phyloP scores from a whole-genome alignment of 2,888 invertebrate species.

The Malacosoma neustria region DNA sequence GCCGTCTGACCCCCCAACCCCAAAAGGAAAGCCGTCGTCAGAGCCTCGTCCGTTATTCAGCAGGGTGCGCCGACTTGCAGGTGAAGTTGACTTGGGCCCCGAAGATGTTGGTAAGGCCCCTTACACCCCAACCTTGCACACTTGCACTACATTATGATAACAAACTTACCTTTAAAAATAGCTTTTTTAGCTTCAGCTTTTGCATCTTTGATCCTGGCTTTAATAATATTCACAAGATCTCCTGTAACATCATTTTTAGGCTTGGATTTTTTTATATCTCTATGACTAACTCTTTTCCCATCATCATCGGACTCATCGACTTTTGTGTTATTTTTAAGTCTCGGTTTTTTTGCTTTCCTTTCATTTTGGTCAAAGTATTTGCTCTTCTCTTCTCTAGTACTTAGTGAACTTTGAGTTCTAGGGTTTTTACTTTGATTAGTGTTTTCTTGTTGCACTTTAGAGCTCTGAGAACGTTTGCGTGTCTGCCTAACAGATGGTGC shows the following conservation, averaged over 20 bases:
- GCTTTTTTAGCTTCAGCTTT: slow-evolving; percentile 43
- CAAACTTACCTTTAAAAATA: slow-evolving; percentile 40
- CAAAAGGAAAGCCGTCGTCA: too few relatives aligned
- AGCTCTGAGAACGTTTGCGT: slow-evolving; percentile 25
- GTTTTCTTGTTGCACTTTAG: slow-evolving; percentile 9
- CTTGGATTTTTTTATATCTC: slow-evolving; percentile 34
- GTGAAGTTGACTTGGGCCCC: too few relatives aligned
- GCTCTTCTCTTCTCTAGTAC: slow-evolving; percentile 31
- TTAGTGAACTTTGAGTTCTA: slow-evolving; percentile 39
- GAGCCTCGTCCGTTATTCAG: too few relatives aligned
- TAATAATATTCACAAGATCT: slow-evolving; percentile 70
- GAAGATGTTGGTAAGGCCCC: too few relatives aligned
- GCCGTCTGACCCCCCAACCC: too few relatives aligned
- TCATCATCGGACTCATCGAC: slow-evolving; percentile 20
- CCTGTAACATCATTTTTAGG: slow-evolving; percentile 52
- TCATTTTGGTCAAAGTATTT: slow-evolving; percentile 40
- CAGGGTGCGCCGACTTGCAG: too few relatives aligned
- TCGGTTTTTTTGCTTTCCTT: slow-evolving; percentile 20
- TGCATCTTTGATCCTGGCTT: slow-evolving; percentile 60
- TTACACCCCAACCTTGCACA: too few relatives aligned
- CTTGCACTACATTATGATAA: too few relatives aligned
- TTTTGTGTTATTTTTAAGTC: slow-evolving; percentile 5
- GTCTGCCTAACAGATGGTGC: slow-evolving; percentile 10
- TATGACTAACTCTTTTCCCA: slow-evolving; percentile 49
- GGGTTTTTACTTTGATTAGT: slow-evolving; percentile 4